A percentile compares a stretch with the other conserved stretches of the same genome.
These are phyloP conservation scores for Vollenhovia emeryi DNA, from an alignment of 1,140 invertebrate species.

Conservation along the genomic window DNA sequence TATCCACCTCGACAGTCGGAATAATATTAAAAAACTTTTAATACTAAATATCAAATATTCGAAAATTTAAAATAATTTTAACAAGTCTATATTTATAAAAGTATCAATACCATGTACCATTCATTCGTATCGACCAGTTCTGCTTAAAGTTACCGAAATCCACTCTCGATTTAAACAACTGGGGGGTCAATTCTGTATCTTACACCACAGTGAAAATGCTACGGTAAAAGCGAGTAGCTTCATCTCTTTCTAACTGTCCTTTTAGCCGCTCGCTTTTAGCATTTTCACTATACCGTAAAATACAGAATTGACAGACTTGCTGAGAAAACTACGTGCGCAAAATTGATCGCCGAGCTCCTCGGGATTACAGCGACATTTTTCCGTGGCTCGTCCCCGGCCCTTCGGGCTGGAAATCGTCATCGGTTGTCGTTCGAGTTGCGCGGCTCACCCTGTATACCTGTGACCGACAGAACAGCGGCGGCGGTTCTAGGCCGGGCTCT, in stretches of 20 bases:
- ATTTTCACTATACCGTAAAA: too few relatives aligned
- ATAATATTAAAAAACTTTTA: too few relatives aligned
- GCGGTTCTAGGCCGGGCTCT: constrained; percentile 65
- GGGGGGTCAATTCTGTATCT: too few relatives aligned
- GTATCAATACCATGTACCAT: neutral
- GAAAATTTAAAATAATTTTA: too few relatives aligned
- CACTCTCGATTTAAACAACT: neutral
- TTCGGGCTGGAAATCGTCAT: constrained; percentile 2
- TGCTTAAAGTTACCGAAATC: neutral
- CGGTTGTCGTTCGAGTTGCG: constrained; percentile 34
- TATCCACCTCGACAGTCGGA: too few relatives aligned
- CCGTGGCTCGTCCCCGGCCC: neutral
- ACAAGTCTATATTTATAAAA: neutral
- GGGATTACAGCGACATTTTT: neutral
- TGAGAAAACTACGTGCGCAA: neutral
- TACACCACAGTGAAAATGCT: too few relatives aligned
- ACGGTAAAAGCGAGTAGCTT: too few relatives aligned
- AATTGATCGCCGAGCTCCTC: neutral
- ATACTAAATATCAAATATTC: too few relatives aligned
- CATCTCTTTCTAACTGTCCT: too few relatives aligned
- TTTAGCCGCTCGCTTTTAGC: too few relatives aligned
- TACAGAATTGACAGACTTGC: too few relatives aligned
- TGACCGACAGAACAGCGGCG: constrained; percentile 62
- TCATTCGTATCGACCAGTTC: neutral
- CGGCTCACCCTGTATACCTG: constrained; percentile 60